Evolutionary conservation across 2,888 invertebrate genomes (phyloP).

Genomic region (Aporophyla nigra): DNA sequence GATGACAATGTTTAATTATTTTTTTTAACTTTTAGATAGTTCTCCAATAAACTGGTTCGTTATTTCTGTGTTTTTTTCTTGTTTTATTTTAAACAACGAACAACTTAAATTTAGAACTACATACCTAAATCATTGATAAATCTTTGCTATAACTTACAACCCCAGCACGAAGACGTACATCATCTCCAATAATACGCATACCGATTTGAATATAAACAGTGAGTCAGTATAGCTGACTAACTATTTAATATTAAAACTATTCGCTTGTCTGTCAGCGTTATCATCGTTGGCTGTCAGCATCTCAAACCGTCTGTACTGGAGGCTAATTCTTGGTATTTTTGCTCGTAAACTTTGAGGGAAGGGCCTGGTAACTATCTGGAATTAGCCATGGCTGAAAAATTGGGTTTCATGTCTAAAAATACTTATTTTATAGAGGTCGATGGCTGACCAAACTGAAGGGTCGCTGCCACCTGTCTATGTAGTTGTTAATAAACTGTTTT

Average conservation of each 20-base stretch:
- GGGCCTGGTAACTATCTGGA: constrained; percentile 19
- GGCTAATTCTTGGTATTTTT: constrained; percentile 41
- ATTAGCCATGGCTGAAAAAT: constrained; percentile 40
- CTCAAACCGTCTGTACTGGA: constrained; percentile 20
- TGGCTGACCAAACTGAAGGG: background rate
- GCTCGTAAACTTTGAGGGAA: constrained; percentile 34
- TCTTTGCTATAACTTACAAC: background rate
- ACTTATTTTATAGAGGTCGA: constrained; percentile 19
- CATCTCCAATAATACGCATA: constrained; percentile 41
- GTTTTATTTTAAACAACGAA: background rate
- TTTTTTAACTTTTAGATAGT: no score
- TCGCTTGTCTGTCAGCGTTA: constrained; percentile 51
- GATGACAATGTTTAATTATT: no score
- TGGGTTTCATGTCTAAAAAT: background rate
- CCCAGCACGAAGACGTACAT: constrained; percentile 8
- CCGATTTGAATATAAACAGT: constrained; percentile 55
- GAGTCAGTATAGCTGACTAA: constrained; percentile 46
- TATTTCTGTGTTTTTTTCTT: no score
- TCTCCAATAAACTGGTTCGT: no score
- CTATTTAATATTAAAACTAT: constrained; percentile 52
- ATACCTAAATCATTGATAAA: background rate
- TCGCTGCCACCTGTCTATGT: background rate
- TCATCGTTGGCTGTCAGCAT: constrained; percentile 48
- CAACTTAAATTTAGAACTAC: background rate
- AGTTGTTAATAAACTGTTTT: no score